phyloP scores from a whole-genome alignment of 1,140 invertebrate species.

The Drosophila arizonae region DNA sequence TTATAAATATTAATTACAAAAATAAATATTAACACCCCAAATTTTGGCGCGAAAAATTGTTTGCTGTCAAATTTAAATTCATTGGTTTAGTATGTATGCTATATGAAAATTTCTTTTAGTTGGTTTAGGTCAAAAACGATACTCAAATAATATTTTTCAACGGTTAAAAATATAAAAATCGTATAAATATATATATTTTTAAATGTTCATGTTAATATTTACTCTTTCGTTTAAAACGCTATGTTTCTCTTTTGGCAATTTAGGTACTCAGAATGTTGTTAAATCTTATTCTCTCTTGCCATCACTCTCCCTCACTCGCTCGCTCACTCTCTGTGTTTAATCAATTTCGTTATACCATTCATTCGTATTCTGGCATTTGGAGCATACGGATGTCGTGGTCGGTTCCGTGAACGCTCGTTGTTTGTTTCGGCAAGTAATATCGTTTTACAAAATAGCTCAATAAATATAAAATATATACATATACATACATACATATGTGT shows the following conservation, averaged over 20 bases:
- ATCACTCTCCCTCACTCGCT: neutral
- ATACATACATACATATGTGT: conserved; percentile 7
- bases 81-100: no score
- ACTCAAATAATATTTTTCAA: neutral
- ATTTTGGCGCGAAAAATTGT: no score
- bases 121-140: no score
- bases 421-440: conserved; percentile 45
- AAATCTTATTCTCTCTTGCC: neutral
- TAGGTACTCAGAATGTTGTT: neutral
- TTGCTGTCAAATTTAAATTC: no score
- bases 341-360: conserved; percentile 42
- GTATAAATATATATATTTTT: neutral
- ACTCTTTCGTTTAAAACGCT: neutral
- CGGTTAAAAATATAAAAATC: neutral
- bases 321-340: conserved; percentile 17
- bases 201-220: neutral
- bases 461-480: conserved; percentile 13
- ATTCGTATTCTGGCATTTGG: conserved; percentile 46
- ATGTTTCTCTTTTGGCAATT: neutral
- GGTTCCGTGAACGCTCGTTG: conserved; percentile 41
- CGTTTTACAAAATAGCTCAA: conserved; percentile 40
- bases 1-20: no score
- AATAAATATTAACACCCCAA: no score
- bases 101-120: no score
- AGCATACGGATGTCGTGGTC: conserved; percentile 36